Base-by-base conservation (phyloP, 2,888 invertebrate genomes). In the Podabrus alpinus region DNA sequence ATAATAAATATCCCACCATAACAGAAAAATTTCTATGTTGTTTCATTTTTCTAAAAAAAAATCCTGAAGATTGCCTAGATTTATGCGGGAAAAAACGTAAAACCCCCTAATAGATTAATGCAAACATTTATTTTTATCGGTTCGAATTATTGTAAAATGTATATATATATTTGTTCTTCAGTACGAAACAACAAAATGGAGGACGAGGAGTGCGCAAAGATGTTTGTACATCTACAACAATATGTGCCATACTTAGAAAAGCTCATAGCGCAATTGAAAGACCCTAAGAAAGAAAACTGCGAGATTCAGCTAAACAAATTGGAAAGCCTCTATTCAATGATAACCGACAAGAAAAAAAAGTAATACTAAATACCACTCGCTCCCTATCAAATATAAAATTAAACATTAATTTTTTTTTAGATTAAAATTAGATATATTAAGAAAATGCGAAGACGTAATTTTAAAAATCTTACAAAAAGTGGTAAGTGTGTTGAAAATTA, bases 181-280 rank as follows among this genome's bases (percentile, higher is more conserved):
- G 45, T 45, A 45, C 9, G n/a, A 45, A 45, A n/a, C n/a, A 45
- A 45, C 68, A 81, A 82, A 70, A 86, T 86, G 86, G 82, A 84
- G 66, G 85, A 87, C 71, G 88, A 88, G 77, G 89, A 89, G 68
- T 92, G 92, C 88, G 89, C 91, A 77, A 86, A 84, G 77, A 92
- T 92, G 86, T 89, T 92, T 84, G 88, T 89, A 80, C 91, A 91
- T 83, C 91, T 93, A 88, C 92, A 92, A 87, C 89, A 90, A 81
- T 93, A 92, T 86, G 90, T 94, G 81, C 93, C 94, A n/a, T 94
- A 94, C 84, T 86, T 94, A 85, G 91, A 92, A 83, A 91, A 88
- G 79, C 92, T 94, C 89, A 93, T 94, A 82, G 87, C 88, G 66
- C 90, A 91, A 82, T 86, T 93, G 80, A 91, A 92, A 83, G 90